These are phyloP conservation scores for Orchestia grillus DNA, from an alignment of 1,140 invertebrate genomes.

Conservation along the genomic window DNA sequence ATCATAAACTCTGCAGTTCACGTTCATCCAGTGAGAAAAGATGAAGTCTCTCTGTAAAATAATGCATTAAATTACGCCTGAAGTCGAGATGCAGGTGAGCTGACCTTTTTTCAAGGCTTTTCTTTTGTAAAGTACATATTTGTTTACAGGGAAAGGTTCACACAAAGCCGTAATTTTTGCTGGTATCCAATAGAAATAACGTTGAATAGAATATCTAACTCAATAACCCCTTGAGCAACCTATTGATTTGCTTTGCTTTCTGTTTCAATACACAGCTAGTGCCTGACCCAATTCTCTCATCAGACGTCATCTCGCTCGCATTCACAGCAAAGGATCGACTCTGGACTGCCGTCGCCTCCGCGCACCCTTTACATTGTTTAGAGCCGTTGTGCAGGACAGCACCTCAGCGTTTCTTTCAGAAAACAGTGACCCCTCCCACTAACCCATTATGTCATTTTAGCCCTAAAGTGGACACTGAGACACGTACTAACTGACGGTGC, in stretches of 20 bases:
- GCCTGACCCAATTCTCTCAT: not conserved
- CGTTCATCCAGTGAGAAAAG: not conserved
- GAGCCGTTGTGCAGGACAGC: not conserved
- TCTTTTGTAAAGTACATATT: not conserved
- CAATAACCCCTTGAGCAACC: not conserved
- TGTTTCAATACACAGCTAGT: not conserved
- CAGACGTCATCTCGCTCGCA: not conserved
- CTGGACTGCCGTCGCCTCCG: no score
- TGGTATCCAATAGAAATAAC: not conserved
- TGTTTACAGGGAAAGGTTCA: not conserved
- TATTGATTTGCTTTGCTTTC: not conserved
- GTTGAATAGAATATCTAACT: not conserved
- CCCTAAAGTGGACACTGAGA: not conserved
- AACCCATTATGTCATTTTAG: not conserved
- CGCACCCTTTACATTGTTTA: not conserved
- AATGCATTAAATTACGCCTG: not conserved
- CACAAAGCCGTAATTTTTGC: not conserved
- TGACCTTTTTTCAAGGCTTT: not conserved
- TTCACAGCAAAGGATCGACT: not conserved
- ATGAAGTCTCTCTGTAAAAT: not conserved
- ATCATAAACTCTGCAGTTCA: not conserved
- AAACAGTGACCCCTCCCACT: not conserved
- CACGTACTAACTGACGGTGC: not conserved
- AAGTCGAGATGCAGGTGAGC: not conserved
- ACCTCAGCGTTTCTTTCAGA: not conserved